phyloP scores from a whole-genome alignment of 2,113 vertebrate genomes.

The Typhlomys cinereus region DNA sequence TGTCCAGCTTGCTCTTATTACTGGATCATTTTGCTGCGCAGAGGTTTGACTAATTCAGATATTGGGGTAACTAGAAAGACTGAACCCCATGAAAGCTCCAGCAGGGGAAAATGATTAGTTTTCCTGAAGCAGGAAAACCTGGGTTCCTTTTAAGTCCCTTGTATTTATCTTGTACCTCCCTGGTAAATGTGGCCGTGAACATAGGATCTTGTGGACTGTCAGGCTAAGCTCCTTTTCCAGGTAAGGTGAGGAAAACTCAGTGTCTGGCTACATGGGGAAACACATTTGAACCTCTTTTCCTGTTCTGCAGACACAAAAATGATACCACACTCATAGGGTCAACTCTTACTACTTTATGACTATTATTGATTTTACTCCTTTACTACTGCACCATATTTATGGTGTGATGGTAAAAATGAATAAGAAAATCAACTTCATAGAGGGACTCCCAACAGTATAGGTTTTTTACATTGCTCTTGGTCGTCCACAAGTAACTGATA shows the following conservation, averaged over 20 bases:
- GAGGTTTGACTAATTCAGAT: not conserved
- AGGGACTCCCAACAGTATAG: too few species aligned
- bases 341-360: not conserved
- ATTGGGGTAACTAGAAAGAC: conserved; percentile 26
- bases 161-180: conserved; percentile 9
- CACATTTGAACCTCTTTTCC: not conserved
- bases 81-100: not conserved
- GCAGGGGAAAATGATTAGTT: not conserved
- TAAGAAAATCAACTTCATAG: conserved; percentile 11
- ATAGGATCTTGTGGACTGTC: not conserved
- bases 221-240: not conserved
- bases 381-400: conserved; percentile 14
- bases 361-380: not conserved
- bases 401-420: not conserved
- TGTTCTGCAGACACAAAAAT: not conserved
- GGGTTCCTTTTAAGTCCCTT: not conserved
- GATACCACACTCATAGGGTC: not conserved
- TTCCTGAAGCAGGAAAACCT: conserved; percentile 25
- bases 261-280: not conserved
- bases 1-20: not conserved
- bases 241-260: not conserved
- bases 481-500: too few species aligned
- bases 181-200: conserved; percentile 8
- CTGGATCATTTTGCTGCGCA: not conserved
- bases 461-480: too few species aligned